phyloP scores from a whole-genome alignment of 2,113 vertebrate species.

The Machaerirhynchus nigripectus region DNA sequence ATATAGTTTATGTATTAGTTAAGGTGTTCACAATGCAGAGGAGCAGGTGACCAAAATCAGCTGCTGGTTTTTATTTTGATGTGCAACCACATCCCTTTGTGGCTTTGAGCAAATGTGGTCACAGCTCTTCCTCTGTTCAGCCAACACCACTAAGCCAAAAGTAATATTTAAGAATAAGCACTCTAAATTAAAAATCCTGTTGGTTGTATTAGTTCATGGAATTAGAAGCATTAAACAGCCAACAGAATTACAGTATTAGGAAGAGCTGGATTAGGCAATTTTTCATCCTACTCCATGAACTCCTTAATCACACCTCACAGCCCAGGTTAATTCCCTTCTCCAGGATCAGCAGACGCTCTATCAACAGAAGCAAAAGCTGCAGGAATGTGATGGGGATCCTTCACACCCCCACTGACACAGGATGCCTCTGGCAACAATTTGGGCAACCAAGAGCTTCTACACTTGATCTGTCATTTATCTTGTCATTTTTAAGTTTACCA shows the following conservation, averaged over 20 bases:
- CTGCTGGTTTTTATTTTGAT: background rate
- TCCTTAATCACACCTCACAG: background rate
- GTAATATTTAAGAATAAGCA: background rate
- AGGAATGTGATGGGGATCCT: background rate
- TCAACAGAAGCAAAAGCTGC: background rate
- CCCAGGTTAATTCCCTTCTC: background rate
- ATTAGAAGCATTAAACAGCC: background rate
- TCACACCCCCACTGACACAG: fast-evolving
- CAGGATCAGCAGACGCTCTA: background rate
- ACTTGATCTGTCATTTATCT: background rate
- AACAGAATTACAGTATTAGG: background rate
- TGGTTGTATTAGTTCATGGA: background rate
- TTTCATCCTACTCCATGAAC: background rate
- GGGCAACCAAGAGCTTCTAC: background rate
- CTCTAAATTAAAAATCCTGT: background rate
- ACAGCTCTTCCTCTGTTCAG: background rate
- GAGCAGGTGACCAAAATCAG: background rate
- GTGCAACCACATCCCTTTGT: fast-evolving
- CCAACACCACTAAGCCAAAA: background rate
- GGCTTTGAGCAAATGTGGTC: background rate
- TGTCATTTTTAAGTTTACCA: background rate
- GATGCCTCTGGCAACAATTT: background rate
- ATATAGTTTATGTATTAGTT: background rate
- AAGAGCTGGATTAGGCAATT: background rate
- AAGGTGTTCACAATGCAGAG: background rate